Evolutionary conservation across 2,797 vertebrate genomes (phyloP).

Genomic region (Hephaestus fuliginosus): DNA sequence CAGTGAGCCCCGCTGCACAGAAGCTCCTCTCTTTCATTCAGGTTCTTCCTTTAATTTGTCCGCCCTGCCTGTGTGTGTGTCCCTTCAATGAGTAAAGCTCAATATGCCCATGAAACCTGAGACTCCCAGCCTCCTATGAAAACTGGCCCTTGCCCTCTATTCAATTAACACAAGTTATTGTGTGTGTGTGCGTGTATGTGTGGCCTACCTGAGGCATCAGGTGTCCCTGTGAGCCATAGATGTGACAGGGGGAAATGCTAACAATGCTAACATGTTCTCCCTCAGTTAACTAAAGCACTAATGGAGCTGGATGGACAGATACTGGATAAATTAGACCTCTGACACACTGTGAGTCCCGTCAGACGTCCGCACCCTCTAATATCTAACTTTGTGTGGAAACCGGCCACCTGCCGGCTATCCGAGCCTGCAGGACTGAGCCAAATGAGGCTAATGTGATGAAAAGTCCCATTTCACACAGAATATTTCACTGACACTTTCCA

Average conservation of each 20-base stretch:
- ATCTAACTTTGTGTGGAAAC: neutral
- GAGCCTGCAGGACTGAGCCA: conserved; percentile 49
- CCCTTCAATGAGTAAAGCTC: conserved; percentile 43
- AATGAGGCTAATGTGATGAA: conserved; percentile 54
- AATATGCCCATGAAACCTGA: conserved; percentile 72
- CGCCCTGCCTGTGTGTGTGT: neutral
- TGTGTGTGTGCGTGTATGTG: conserved; percentile 25
- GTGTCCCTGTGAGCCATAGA: conserved; percentile 60
- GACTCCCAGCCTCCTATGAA: conserved; percentile 52
- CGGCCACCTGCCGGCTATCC: conserved; percentile 31
- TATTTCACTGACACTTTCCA: conserved; percentile 42
- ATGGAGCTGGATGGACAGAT: neutral
- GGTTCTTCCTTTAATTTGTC: too few relatives aligned
- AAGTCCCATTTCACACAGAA: conserved; percentile 35
- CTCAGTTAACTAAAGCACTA: conserved; percentile 20
- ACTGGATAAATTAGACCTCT: neutral
- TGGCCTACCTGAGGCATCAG: conserved; percentile 62
- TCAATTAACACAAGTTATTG: conserved; percentile 74
- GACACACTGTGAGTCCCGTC: conserved; percentile 4
- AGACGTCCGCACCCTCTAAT: conserved; percentile 3
- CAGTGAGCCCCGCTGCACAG: too few relatives aligned
- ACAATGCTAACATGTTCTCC: conserved; percentile 44
- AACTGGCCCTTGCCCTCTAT: conserved; percentile 63
- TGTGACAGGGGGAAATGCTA: conserved; percentile 44
- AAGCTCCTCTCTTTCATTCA: too few relatives aligned